Conservation (phyloP, 2,888 invertebrate species). For the Ormyrus labotus region DNA sequence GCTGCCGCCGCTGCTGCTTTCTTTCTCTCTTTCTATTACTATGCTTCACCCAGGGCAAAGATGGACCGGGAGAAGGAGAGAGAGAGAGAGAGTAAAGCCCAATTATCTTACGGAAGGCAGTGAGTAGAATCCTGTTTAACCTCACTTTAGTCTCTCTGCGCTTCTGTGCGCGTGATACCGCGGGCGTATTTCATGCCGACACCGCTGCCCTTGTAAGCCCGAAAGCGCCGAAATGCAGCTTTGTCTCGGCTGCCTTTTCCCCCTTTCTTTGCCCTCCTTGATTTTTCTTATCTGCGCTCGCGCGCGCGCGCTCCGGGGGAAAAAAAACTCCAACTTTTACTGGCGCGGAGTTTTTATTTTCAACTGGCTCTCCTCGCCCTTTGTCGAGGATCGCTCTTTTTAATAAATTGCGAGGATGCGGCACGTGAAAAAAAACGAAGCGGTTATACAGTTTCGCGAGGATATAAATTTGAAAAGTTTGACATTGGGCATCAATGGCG, state of each 20-base stretch:
- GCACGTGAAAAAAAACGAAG: too few relatives aligned
- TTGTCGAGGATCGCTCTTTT: too few relatives aligned
- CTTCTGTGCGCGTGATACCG: constrained; percentile 18
- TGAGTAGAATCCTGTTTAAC: constrained; percentile 67
- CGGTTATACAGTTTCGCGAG: too few relatives aligned
- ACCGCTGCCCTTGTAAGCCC: not conserved
- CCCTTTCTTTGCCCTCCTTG: constrained; percentile 9
- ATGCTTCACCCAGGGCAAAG: not conserved
- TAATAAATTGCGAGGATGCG: too few relatives aligned
- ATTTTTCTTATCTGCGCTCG: constrained; percentile 30
- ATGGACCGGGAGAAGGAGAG: constrained; percentile 58
- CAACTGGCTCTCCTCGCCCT: too few relatives aligned
- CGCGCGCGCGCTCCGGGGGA: too few relatives aligned
- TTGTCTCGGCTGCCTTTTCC: not conserved
- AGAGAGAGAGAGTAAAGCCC: constrained; percentile 61
- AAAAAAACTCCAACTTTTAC: too few relatives aligned
- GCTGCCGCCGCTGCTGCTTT: not conserved
- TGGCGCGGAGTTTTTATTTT: not conserved
- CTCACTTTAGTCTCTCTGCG: constrained; percentile 59
- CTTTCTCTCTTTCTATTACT: too few relatives aligned
- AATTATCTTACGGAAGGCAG: constrained; percentile 65
- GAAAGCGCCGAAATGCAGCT: not conserved
- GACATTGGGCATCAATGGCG: too few relatives aligned
- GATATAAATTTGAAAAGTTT: too few relatives aligned
- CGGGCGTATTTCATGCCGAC: constrained; percentile 1